Conservation (phyloP, 1,140 invertebrate species). For the Brachystomella parvula region DNA sequence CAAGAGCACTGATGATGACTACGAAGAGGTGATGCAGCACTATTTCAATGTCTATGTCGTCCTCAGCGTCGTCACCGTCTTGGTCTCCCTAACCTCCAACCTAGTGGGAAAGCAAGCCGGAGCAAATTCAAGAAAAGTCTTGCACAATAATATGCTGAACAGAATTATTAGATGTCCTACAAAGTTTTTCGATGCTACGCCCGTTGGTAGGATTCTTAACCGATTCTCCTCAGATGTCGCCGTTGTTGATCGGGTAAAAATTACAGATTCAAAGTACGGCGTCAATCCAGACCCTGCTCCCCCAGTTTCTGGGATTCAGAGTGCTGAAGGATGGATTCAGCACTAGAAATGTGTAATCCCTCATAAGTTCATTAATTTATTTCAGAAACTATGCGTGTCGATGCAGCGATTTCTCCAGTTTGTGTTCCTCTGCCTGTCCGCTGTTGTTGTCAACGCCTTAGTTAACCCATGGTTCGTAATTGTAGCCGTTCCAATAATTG, state of each 20-base stretch:
- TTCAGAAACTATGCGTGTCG: constrained; percentile 67
- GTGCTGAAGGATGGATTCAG: not conserved
- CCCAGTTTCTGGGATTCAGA: not conserved
- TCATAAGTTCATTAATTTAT: too few relatives aligned
- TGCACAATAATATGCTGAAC: constrained; percentile 42
- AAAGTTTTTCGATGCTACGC: constrained; percentile 49
- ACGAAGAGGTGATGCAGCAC: constrained; percentile 40
- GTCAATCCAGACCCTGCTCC: too few relatives aligned
- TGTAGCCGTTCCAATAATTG: constrained; percentile 56
- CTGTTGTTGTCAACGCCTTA: constrained; percentile 60
- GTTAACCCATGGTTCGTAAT: constrained; percentile 63
- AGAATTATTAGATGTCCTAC: constrained; percentile 41
- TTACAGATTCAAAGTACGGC: too few relatives aligned
- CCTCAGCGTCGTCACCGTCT: constrained; percentile 51
- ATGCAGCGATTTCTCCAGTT: constrained; percentile 64
- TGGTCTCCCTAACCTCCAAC: constrained; percentile 51
- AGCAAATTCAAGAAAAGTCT: constrained; percentile 38
- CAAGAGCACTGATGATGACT: constrained; percentile 33
- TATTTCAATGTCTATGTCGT: constrained; percentile 53
- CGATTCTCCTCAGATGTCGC: constrained; percentile 50
- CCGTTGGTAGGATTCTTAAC: constrained; percentile 50
- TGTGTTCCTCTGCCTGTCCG: constrained; percentile 60
- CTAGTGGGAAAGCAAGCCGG: constrained; percentile 43
- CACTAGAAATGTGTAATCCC: not conserved
- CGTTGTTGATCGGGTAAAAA: constrained; percentile 47